Evolutionary conservation across 2,113 vertebrate genomes (phyloP), one percentile per base, ranked within the genome.

Genomic region (Synchiropus splendidus): DNA sequence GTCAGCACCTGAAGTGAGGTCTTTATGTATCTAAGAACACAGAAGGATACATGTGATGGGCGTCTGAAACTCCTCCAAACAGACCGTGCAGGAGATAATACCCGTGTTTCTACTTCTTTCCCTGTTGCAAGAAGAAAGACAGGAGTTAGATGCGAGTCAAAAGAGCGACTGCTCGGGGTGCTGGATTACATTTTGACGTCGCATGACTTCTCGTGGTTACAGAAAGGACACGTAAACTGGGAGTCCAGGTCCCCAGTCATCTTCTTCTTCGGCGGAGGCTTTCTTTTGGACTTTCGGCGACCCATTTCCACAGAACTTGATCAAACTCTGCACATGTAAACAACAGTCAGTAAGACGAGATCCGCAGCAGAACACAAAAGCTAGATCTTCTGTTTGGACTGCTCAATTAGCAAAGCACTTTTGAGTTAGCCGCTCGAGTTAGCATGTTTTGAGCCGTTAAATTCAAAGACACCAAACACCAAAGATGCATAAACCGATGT

Each of bases 11-110:
- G n/a, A n/a, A n/a, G n/a, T n/a, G n/a, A n/a, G n/a, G n/a, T n/a
- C n/a, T n/a, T n/a, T n/a, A n/a, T n/a, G 21, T 8, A 27, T 8
- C 21, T 5, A 27, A 5, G 21, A 27, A 31, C 52, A 41, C 16
- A 13, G 41, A 88, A 90, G 89, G 89, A 92, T 95, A 95, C 91
- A 94, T 1, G 92, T 95, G 45, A 95, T 95, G 15, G 91, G 92
- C 0, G 92, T 97, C 78, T 97, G 92, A 77, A 97, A 97, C 70
- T 94, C 91, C 68, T 97, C 92, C 57, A 97, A 76, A 70, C 91
- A 94, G 42, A 94, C 90, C 0, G 89, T 89, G 60, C 92, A 95
- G 1, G 92, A 92, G 72, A 97, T 94, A 41, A 95, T 88, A 2
- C 92, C 92, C 0, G 91, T 95, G 51, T 97, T 97, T 31, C 92